Conservation (phyloP, 1,140 invertebrate genomes). For the Pachyrhynchus sulphureomaculatus region DNA sequence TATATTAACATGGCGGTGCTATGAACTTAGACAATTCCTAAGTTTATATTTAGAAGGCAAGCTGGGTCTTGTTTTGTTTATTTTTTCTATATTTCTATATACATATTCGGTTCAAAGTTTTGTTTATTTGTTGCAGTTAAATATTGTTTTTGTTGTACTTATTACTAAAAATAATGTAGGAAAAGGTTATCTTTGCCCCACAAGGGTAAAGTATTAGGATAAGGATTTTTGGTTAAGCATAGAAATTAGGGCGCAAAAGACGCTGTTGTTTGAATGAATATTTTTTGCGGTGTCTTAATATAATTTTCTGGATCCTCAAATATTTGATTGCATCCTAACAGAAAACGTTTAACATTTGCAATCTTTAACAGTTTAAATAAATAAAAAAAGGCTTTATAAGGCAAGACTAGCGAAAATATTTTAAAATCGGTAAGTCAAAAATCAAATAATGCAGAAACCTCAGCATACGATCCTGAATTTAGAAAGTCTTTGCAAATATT, state of each 20-base stretch:
- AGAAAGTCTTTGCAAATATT: too few species aligned
- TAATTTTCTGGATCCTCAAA: too few species aligned
- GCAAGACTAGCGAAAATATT: too few species aligned
- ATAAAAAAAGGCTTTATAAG: too few species aligned
- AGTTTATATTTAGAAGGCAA: not conserved
- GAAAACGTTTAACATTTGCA: too few species aligned
- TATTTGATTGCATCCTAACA: too few species aligned
- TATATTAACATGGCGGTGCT: too few species aligned
- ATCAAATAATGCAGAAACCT: too few species aligned
- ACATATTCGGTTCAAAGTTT: constrained; percentile 3
- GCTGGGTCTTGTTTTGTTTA: constrained; percentile 5
- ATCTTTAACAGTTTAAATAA: too few species aligned
- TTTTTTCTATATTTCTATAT: constrained; percentile 13
- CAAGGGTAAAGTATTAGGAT: not conserved
- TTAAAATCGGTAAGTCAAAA: too few species aligned
- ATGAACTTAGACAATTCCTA: not conserved
- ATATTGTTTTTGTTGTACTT: constrained; percentile 26
- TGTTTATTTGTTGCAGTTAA: constrained; percentile 29
- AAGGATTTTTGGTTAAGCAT: constrained; percentile 2
- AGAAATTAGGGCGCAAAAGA: not conserved
- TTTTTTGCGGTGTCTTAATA: not conserved
- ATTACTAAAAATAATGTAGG: constrained; percentile 15
- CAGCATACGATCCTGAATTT: too few species aligned
- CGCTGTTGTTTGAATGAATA: not conserved
- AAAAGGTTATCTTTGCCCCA: constrained; percentile 11